Percentiles rank a stretch among this genome's conserved stretches.
These are phyloP conservation scores for Actinia equina DNA, from an alignment of 64 coral and sea anemone species.

Conservation along the genomic window DNA sequence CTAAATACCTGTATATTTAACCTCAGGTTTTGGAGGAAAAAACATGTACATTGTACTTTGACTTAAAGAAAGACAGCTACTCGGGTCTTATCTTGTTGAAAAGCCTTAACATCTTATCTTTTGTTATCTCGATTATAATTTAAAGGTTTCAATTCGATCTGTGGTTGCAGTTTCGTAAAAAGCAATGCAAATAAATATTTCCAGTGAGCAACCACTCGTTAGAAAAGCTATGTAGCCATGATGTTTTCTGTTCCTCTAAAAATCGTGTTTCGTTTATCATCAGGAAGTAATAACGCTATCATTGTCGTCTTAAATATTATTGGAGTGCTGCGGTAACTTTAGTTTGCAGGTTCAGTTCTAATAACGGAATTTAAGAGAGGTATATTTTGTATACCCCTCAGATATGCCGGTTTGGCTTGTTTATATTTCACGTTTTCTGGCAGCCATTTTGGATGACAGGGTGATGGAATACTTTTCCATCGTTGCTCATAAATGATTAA, in stretches of 20 bases:
- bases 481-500: too few species aligned
- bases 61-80: background rate
- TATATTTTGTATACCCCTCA: too few species aligned
- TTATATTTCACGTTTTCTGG: too few species aligned
- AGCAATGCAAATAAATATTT: background rate
- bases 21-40: background rate
- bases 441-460: too few species aligned
- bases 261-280: background rate
- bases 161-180: background rate
- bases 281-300: background rate
- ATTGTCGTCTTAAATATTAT: background rate
- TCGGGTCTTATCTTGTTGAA: background rate
- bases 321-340: background rate
- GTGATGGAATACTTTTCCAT: too few species aligned
- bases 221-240: background rate
- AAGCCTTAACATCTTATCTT: background rate
- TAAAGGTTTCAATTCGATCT: background rate
- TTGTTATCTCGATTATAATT: background rate
- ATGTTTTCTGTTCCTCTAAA: background rate
- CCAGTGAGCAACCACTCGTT: too few species aligned
- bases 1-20: background rate
- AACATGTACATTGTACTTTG: background rate
- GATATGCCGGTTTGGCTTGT: too few species aligned
- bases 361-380: background rate
- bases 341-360: background rate